Percentiles rank a stretch among this genome's conserved stretches.
Evolutionary conservation across 2,888 invertebrate species (phyloP).

Genomic region (Xanthia togata): DNA sequence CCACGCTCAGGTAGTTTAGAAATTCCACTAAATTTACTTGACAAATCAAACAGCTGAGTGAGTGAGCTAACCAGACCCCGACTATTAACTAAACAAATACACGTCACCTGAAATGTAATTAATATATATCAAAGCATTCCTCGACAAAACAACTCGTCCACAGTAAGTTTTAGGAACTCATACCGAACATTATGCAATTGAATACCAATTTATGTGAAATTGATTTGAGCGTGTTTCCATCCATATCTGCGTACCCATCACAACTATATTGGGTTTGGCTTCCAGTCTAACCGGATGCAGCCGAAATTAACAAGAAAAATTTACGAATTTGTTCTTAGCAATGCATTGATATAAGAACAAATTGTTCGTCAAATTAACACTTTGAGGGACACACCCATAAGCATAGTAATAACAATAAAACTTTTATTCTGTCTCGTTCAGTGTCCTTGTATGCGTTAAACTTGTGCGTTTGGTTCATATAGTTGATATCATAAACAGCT

Average conservation of each 20-base stretch:
- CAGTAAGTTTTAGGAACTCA: background rate
- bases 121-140: conserved; percentile 10
- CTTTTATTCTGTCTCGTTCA: too few species aligned
- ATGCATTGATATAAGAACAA: background rate
- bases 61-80: background rate
- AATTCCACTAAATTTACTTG: conserved; percentile 23
- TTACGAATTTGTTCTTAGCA: background rate
- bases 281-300: background rate
- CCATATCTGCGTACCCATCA: background rate
- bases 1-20: conserved; percentile 18
- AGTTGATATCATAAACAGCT: background rate
- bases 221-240: background rate
- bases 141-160: background rate
- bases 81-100: conserved; percentile 24
- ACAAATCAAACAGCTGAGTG: conserved; percentile 33
- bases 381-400: too few species aligned
- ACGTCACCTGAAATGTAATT: conserved; percentile 9
- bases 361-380: background rate
- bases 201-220: conserved; percentile 26
- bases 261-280: background rate
- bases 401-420: too few species aligned
- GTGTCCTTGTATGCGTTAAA: background rate
- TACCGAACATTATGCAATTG: background rate
- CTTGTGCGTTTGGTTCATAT: background rate
- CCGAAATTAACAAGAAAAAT: background rate